Percentiles rank a stretch among this genome's conserved stretches.
Conservation (phyloP, 1,140 invertebrate genomes). For the Belonocnema kinseyi region DNA sequence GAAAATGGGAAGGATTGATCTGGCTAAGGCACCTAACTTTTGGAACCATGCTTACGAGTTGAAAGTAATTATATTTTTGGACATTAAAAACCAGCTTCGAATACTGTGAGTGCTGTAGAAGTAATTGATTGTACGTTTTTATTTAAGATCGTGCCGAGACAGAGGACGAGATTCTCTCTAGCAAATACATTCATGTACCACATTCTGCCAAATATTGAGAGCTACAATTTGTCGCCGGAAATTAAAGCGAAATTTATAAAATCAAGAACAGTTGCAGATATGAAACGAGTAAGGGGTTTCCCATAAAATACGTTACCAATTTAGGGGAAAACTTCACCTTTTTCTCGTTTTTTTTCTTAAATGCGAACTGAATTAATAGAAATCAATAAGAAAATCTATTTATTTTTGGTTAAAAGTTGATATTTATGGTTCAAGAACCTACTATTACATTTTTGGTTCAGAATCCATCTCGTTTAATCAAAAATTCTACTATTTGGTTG, state of each 20-base stretch:
- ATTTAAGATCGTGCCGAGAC: neutral
- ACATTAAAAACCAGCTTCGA: neutral
- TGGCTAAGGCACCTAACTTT: neutral
- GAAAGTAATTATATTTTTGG: neutral
- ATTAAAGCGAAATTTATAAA: neutral
- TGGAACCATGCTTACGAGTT: neutral
- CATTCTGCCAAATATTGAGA: neutral
- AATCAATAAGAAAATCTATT: too few relatives aligned
- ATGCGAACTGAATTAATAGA: too few relatives aligned
- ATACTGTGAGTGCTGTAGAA: neutral
- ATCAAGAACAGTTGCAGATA: neutral
- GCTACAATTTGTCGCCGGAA: neutral
- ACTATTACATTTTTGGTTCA: too few relatives aligned
- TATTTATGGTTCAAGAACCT: too few relatives aligned
- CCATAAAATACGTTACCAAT: too few relatives aligned
- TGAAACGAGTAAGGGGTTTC: too few relatives aligned
- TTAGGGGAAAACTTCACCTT: too few relatives aligned
- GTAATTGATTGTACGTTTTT: neutral
- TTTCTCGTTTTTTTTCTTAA: too few relatives aligned
- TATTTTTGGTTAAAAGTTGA: too few relatives aligned
- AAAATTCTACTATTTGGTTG: too few relatives aligned
- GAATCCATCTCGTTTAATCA: too few relatives aligned
- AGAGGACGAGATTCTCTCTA: neutral
- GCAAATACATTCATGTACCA: rapidly evolving
- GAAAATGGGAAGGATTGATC: neutral